Conservation (phyloP, 2,113 vertebrate genomes). For the Cathartes aura region DNA sequence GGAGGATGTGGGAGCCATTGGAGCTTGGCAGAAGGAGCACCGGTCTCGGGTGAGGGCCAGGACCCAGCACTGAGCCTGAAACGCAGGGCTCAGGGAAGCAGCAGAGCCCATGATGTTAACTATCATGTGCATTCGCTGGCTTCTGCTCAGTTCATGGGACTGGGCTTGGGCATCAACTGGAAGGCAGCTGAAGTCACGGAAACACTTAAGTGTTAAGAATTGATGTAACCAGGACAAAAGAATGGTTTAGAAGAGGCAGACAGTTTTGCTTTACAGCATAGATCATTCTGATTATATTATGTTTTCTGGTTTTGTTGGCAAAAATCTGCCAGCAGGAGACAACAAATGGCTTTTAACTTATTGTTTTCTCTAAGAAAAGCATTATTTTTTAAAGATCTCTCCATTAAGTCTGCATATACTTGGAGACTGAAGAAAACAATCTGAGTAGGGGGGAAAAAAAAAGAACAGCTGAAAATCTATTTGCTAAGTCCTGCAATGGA, state of each 20-base stretch:
- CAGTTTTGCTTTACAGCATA: neutral
- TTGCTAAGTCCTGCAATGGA: neutral
- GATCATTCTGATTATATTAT: neutral
- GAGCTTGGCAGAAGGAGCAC: neutral
- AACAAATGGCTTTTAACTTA: slow-evolving; percentile 51
- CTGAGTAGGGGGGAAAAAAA: neutral
- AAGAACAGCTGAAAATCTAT: neutral
- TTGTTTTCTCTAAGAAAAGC: slow-evolving; percentile 14
- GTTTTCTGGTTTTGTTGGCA: slow-evolving; percentile 35
- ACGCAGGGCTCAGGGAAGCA: neutral
- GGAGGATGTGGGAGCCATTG: neutral
- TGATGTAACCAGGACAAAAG: neutral
- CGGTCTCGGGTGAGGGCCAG: fast-evolving
- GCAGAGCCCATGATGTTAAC: neutral
- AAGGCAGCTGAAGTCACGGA: neutral
- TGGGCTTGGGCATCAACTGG: neutral
- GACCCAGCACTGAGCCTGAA: neutral
- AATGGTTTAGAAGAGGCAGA: neutral
- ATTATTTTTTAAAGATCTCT: slow-evolving; percentile 52
- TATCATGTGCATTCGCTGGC: fast-evolving
- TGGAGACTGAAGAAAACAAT: slow-evolving; percentile 35
- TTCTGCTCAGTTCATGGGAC: neutral
- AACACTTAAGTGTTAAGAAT: neutral
- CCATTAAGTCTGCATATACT: slow-evolving; percentile 60
- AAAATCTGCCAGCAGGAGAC: slow-evolving; percentile 18